These are phyloP conservation scores for Chromobotia macracanthus DNA, from an alignment of 2,797 vertebrate species.

Conservation along the genomic window DNA sequence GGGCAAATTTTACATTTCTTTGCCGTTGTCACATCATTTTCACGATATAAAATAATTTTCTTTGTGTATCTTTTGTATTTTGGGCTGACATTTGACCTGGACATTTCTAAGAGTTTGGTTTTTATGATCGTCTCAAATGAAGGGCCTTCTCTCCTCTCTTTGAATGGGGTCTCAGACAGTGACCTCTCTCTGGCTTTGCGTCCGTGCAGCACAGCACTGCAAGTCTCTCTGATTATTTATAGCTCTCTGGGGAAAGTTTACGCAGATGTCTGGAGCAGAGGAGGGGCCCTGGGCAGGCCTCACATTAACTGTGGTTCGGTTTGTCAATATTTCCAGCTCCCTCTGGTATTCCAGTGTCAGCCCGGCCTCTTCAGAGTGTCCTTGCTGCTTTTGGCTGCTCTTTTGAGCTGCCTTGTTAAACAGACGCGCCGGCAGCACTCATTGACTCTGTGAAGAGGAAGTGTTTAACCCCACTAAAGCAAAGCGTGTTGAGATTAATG, in stretches of 20 bases:
- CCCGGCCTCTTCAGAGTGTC: constrained; percentile 61
- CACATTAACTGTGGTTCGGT: constrained; percentile 79
- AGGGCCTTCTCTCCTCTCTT: background rate
- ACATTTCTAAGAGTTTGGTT: background rate
- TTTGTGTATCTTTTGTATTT: too few species aligned
- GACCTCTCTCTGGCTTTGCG: constrained; percentile 70
- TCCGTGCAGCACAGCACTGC: constrained; percentile 64
- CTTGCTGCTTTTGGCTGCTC: constrained; percentile 47
- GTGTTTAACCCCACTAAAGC: constrained; percentile 51
- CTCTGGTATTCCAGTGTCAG: constrained; percentile 69
- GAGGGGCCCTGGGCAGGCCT: constrained; percentile 58
- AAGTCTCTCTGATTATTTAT: constrained; percentile 76
- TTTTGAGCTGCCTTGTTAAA: constrained; percentile 49
- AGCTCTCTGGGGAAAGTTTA: constrained; percentile 73
- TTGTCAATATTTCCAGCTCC: constrained; percentile 76
- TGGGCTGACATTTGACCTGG: too few species aligned
- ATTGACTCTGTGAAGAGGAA: constrained; percentile 51
- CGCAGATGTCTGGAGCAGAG: constrained; percentile 37
- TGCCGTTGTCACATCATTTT: too few species aligned
- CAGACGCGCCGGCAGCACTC: constrained; percentile 42
- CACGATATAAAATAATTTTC: background rate
- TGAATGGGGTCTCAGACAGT: constrained; percentile 68
- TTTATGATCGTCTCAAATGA: background rate
- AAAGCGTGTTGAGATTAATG: constrained; percentile 43
- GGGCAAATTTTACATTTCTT: too few species aligned